Conservation (phyloP, 2,797 vertebrate species). For the Vespertilio murinus region DNA sequence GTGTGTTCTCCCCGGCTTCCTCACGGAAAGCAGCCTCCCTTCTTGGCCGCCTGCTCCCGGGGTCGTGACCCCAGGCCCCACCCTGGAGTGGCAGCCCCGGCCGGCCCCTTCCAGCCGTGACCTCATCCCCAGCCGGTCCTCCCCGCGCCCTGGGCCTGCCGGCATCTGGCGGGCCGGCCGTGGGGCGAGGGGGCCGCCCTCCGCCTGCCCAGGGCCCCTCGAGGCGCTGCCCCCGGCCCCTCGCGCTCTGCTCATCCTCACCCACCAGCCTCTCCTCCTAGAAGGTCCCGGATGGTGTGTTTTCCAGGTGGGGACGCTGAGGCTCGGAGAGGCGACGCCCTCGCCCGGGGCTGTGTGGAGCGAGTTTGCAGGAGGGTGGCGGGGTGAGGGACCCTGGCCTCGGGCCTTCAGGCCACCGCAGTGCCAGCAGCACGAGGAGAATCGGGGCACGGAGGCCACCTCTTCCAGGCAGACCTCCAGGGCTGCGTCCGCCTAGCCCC, state of each 20-base stretch:
- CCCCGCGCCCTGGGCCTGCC: conserved; percentile 32
- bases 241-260: background rate
- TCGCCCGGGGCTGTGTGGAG: no score
- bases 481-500: background rate
- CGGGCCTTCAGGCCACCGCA: background rate
- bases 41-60: conserved; percentile 70
- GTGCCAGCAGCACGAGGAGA: rapidly evolving
- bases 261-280: background rate
- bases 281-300: background rate
- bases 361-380: background rate
- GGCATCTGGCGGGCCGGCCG: background rate
- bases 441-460: rapidly evolving
- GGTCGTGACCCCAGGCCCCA: conserved; percentile 76
- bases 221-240: rapidly evolving
- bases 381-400: background rate
- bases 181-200: background rate
- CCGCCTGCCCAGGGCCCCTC: background rate
- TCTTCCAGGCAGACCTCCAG: background rate
- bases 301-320: background rate
- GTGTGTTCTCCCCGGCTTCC: conserved; percentile 55
- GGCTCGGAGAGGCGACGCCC: background rate
- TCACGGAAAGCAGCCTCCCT: conserved; percentile 74
- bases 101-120: conserved; percentile 77
- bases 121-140: conserved; percentile 70
- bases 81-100: conserved; percentile 79